Base-by-base conservation (phyloP, 2,797 vertebrate genomes). In the Ceryle rudis region DNA sequence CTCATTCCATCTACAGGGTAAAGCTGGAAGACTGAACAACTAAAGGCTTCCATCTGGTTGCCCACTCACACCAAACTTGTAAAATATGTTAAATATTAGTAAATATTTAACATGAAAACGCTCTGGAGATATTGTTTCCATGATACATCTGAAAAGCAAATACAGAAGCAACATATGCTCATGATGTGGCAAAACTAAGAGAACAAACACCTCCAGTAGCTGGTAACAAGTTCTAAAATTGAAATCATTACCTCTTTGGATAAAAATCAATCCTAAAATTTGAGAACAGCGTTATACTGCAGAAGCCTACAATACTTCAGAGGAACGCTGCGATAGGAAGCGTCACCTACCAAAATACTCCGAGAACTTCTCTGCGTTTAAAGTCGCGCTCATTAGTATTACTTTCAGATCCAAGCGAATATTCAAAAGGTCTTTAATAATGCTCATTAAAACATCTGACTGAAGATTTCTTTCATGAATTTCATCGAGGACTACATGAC, bases 381-480 rank as follows among this genome's bases (percentile, higher is more conserved):
- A 97, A 9, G 99, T 99, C 65, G 99, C 99, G 58, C 99, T 99
- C 99, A 99, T 99, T 29, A 99, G 97, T 93, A 99, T 98, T 49
- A 99, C 95, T 93, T 99, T 99, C 72, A 99, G 98, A 93, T 99
- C 99, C 14, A 97, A 96, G 69, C 99, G 98, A 72, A 97, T 47
- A 25, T 55, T 96, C 64, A 99, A 97, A 65, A 99, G 98, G 61
- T 99, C 98, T 98, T 99, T 99, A 83, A 99, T 98, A 35, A 99
- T 98, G 89, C 98, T 97, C 96, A 99, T 99, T 86, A 99, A 97
- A 64, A 99, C 99, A 51, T 99, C 99, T 2, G 99, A 99, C 46
- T 99, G 99, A 75, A 99, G 98, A 97, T 99, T 99, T 93, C 99
- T 98, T 97, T 99, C 99, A 15, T 99, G 99, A 92, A 99, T 99